These are phyloP conservation scores for Lycaon pictus DNA, from an alignment of 2,113 vertebrate genomes.

Conservation along the genomic window DNA sequence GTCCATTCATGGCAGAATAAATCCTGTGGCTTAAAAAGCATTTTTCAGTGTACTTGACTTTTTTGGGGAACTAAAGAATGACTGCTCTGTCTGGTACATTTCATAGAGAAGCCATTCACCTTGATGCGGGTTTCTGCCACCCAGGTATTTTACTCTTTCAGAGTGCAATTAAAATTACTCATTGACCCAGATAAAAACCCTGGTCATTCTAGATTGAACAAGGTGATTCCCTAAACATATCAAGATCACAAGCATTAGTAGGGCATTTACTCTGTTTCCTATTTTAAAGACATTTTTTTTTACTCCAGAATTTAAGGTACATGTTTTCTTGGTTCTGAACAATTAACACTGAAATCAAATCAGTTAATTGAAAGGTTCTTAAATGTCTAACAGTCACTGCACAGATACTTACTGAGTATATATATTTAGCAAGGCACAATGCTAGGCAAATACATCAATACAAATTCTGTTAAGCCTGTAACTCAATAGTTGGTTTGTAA, in stretches of 20 bases:
- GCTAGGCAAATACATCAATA: neutral
- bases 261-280: neutral
- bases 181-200: slow-evolving; percentile 51
- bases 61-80: neutral
- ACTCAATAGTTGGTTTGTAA: neutral
- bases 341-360: slow-evolving; percentile 10
- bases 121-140: neutral
- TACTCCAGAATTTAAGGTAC: neutral
- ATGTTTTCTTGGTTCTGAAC: neutral
- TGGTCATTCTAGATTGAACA: neutral
- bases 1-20: neutral
- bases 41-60: neutral
- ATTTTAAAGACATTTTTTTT: neutral
- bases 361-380: neutral
- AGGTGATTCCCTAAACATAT: neutral
- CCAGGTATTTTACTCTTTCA: neutral
- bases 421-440: neutral
- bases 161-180: neutral
- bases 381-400: neutral
- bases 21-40: neutral
- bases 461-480: neutral
- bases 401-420: neutral
- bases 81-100: neutral
- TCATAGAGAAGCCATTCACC: neutral
- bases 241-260: neutral